Percentiles rank a stretch among this genome's conserved stretches.
Evolutionary conservation across 30 jellyfish, hydroid and myxozoan species (phyloP).

Genomic region (Pelagia noctiluca): DNA sequence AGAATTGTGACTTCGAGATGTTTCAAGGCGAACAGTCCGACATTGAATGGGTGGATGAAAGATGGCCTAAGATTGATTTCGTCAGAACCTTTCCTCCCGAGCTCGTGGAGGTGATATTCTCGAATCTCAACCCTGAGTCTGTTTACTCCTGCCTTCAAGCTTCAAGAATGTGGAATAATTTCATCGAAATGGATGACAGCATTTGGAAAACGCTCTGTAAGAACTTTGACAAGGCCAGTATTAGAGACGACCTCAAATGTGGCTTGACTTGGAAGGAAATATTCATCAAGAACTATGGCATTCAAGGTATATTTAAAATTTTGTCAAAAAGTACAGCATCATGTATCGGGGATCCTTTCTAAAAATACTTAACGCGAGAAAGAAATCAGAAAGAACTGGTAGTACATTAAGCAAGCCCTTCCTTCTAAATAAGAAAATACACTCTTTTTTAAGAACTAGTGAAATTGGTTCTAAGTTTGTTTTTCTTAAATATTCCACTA

Average conservation of each 20-base stretch:
- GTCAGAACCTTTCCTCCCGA: conserved; percentile 66
- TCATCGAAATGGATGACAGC: conserved; percentile 47
- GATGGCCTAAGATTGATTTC: conserved; percentile 45
- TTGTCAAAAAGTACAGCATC: too few relatives aligned
- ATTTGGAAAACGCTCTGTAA: conserved; percentile 62
- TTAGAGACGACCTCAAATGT: conserved; percentile 46
- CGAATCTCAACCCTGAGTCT: conserved; percentile 43
- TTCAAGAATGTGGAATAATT: conserved; percentile 39
- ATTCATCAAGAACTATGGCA: conserved; percentile 59
- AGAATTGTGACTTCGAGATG: too few relatives aligned
- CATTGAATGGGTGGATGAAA: too few relatives aligned
- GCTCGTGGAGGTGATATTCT: conserved; percentile 53
- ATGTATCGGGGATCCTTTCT: too few relatives aligned
- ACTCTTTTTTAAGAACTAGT: too few relatives aligned
- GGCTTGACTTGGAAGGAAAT: conserved; percentile 59
- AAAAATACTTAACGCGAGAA: too few relatives aligned
- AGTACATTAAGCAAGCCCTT: too few relatives aligned
- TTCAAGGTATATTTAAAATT: conserved; percentile 50
- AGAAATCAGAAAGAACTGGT: too few relatives aligned
- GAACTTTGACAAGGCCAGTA: conserved; percentile 38
- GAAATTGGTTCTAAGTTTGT: too few relatives aligned
- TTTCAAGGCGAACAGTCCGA: too few relatives aligned
- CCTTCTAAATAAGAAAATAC: too few relatives aligned
- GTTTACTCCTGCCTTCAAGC: conserved; percentile 43
- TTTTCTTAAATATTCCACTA: too few relatives aligned